Percentiles rank a stretch among this genome's conserved stretches.
These are phyloP conservation scores for Dryas iulia DNA, from an alignment of 1,140 invertebrate species.

Conservation along the genomic window DNA sequence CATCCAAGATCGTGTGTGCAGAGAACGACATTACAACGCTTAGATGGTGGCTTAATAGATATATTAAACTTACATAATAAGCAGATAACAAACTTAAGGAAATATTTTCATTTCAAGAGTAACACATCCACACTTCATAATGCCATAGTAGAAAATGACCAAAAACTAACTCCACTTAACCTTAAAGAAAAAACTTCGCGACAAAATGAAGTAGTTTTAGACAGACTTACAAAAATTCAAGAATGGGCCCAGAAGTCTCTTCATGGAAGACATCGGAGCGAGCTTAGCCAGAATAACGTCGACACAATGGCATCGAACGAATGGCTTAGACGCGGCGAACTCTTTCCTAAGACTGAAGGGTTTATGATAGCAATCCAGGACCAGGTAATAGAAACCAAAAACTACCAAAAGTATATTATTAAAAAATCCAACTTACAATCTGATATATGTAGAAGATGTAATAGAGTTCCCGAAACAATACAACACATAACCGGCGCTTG, in stretches of 20 bases:
- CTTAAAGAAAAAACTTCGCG: too few species aligned
- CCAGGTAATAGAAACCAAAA: conserved; percentile 6
- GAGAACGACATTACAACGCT: background rate
- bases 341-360: background rate
- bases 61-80: background rate
- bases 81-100: background rate
- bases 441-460: background rate
- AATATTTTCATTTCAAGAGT: background rate
- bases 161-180: background rate
- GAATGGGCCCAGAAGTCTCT: too few species aligned
- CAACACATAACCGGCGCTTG: conserved; percentile 18
- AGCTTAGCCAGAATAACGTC: background rate
- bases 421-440: background rate
- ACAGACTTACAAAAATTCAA: too few species aligned
- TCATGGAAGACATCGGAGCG: too few species aligned
- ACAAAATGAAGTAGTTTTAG: too few species aligned
- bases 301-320: background rate
- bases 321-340: background rate
- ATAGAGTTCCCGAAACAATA: conserved; percentile 10
- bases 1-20: conserved; percentile 16
- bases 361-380: conserved; percentile 9
- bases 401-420: conserved; percentile 14
- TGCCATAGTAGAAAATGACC: background rate
- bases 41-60: background rate
- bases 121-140: background rate